A percentile compares a stretch with the other conserved stretches of the same genome.
These are phyloP conservation scores for Sitobion miscanthi DNA, from an alignment of 1,140 invertebrate genomes.

Conservation along the genomic window DNA sequence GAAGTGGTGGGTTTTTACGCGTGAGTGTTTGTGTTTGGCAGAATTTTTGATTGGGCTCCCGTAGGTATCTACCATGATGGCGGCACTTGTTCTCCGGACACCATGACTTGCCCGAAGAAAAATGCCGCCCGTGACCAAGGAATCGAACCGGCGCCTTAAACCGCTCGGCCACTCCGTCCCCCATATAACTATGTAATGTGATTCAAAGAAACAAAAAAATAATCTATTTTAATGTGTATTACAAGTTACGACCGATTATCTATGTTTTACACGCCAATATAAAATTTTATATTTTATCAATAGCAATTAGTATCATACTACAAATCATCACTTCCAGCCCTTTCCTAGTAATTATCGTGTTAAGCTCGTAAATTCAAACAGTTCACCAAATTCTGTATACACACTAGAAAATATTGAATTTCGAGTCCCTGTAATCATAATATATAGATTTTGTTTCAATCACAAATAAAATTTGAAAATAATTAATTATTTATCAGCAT, in stretches of 20 bases:
- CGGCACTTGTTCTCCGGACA: too few species aligned
- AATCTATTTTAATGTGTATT: background rate
- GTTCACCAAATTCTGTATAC: background rate
- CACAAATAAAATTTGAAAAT: background rate
- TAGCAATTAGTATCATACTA: background rate
- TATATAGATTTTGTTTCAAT: background rate
- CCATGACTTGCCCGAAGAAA: too few species aligned
- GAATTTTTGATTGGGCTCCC: too few species aligned
- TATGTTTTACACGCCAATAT: background rate
- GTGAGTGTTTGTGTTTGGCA: too few species aligned
- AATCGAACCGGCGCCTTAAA: too few species aligned
- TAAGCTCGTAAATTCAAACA: background rate
- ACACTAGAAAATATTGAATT: background rate
- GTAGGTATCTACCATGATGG: too few species aligned
- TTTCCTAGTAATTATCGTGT: background rate
- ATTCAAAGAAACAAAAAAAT: background rate
- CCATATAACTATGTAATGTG: too few species aligned
- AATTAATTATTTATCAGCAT: background rate
- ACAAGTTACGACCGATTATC: background rate
- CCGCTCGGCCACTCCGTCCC: too few species aligned
- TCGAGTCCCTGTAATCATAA: background rate
- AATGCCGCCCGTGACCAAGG: too few species aligned
- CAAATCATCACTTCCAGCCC: accelerated
- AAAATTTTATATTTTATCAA: background rate
- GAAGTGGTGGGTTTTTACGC: too few species aligned